These are phyloP conservation scores for Hoplodrina blanda DNA, from an alignment of 2,888 invertebrate species.

Conservation along the genomic window DNA sequence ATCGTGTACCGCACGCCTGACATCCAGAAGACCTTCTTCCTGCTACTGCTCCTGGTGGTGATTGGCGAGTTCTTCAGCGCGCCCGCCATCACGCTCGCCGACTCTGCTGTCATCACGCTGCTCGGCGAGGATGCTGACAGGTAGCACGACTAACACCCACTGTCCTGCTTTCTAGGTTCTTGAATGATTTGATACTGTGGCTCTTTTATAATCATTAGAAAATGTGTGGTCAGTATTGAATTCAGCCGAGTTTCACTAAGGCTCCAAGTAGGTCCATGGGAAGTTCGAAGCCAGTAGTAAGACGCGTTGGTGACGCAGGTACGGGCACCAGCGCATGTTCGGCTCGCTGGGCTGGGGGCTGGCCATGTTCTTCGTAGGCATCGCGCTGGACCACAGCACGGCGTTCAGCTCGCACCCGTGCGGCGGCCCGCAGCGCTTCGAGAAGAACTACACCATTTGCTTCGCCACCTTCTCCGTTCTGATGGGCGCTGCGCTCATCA, in stretches of 20 bases:
- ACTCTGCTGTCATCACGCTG: conserved; percentile 96
- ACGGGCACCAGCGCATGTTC: conserved; percentile 99
- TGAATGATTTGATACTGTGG: too few relatives aligned
- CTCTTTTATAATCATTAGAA: too few relatives aligned
- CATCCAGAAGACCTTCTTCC: conserved; percentile 98
- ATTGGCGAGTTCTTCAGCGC: conserved; percentile 99
- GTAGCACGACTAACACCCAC: conserved; percentile 61
- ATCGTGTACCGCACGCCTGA: conserved; percentile 97
- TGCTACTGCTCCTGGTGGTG: conserved; percentile 97
- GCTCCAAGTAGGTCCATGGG: too few relatives aligned
- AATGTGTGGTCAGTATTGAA: neutral
- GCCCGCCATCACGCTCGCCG: conserved; percentile 98
- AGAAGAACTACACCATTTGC: conserved; percentile 99
- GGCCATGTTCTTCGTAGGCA: conserved; percentile 99
- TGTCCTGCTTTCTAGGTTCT: too few relatives aligned
- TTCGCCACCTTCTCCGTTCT: conserved; percentile 99
- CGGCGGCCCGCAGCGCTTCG: conserved; percentile 95
- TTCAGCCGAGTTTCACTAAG: too few relatives aligned
- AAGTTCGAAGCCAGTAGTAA: neutral
- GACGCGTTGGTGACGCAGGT: conserved; percentile 81
- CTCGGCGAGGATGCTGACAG: conserved; percentile 97
- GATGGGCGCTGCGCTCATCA: conserved; percentile 98
- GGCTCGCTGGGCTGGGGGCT: conserved; percentile 99
- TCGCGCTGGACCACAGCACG: conserved; percentile 98
- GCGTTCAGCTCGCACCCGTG: conserved; percentile 98